A percentile compares a stretch with the other conserved stretches of the same genome.
Conservation (phyloP, 2,888 invertebrate species). For the Eupeodes luniger region DNA sequence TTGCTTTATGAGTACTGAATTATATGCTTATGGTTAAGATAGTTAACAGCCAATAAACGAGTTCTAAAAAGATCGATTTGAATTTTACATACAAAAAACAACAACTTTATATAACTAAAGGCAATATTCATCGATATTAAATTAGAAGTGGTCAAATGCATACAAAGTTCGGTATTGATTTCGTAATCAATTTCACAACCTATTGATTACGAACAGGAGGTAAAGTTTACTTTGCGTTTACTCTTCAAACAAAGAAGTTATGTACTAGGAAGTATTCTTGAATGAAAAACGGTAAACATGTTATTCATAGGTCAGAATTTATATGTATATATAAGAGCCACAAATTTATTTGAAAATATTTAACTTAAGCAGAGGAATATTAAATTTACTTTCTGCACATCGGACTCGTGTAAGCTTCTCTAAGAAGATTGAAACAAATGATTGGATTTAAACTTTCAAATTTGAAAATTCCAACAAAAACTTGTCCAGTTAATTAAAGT, state of each 20-base stretch:
- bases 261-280: not conserved
- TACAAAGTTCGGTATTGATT: not conserved
- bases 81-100: not conserved
- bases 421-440: too few species aligned
- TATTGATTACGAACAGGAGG: not conserved
- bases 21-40: not conserved
- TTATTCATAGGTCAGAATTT: not conserved
- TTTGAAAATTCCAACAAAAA: too few species aligned
- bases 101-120: not conserved
- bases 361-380: too few species aligned
- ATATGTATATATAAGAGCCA: not conserved
- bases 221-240: not conserved
- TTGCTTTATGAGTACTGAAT: conserved; percentile 1
- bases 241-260: not conserved
- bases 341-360: too few species aligned
- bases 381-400: too few species aligned
- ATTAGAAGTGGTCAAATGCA: not conserved
- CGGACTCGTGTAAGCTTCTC: too few species aligned
- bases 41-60: conserved; percentile 34
- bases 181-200: not conserved
- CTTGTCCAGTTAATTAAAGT: too few species aligned
- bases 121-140: conserved; percentile 3
- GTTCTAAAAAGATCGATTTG: conserved; percentile 20
- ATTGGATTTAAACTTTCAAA: too few species aligned
- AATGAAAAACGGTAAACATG: not conserved